phyloP scores from a whole-genome alignment of 2,888 invertebrate genomes.

The Listrodromus nycthemerus region DNA sequence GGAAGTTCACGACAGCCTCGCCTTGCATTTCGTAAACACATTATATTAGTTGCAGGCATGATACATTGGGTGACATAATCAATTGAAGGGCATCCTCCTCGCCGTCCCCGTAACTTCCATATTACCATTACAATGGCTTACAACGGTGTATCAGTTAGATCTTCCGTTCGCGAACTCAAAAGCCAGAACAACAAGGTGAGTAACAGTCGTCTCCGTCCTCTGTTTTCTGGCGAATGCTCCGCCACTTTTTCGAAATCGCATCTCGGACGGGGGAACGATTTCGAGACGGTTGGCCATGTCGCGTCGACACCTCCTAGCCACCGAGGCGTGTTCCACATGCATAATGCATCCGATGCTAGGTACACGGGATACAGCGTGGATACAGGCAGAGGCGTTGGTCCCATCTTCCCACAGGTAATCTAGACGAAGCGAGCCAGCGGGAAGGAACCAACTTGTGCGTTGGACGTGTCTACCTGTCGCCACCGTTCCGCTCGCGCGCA shows the following conservation, averaged over 20 bases:
- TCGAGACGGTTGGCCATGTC: slow-evolving; percentile 67
- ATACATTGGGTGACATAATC: slow-evolving; percentile 67
- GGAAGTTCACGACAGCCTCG: neutral
- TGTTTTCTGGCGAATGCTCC: slow-evolving; percentile 30
- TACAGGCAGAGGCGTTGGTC: slow-evolving; percentile 69
- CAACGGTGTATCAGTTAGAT: slow-evolving; percentile 78
- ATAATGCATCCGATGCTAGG: slow-evolving; percentile 84
- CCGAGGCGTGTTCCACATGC: slow-evolving; percentile 75
- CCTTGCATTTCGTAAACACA: slow-evolving; percentile 31
- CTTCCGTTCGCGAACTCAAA: slow-evolving; percentile 68
- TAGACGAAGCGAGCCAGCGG: slow-evolving; percentile 57
- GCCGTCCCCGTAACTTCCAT: slow-evolving; percentile 54
- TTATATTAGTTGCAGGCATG: slow-evolving; percentile 64
- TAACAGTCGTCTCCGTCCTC: slow-evolving; percentile 34
- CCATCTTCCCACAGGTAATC: slow-evolving; percentile 62
- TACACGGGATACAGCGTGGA: slow-evolving; percentile 77
- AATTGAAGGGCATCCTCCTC: slow-evolving; percentile 45
- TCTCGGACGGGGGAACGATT: slow-evolving; percentile 28
- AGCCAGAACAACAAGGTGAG: slow-evolving; percentile 19
- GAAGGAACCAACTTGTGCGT: slow-evolving; percentile 57
- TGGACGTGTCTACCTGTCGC: slow-evolving; percentile 79
- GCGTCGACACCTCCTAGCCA: slow-evolving; percentile 77
- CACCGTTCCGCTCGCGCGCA: slow-evolving; percentile 67
- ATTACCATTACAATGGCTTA: slow-evolving; percentile 83
- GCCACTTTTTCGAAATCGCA: slow-evolving; percentile 10